Evolutionary conservation across 2,888 invertebrate species (phyloP).

Genomic region (Chirona hameri): DNA sequence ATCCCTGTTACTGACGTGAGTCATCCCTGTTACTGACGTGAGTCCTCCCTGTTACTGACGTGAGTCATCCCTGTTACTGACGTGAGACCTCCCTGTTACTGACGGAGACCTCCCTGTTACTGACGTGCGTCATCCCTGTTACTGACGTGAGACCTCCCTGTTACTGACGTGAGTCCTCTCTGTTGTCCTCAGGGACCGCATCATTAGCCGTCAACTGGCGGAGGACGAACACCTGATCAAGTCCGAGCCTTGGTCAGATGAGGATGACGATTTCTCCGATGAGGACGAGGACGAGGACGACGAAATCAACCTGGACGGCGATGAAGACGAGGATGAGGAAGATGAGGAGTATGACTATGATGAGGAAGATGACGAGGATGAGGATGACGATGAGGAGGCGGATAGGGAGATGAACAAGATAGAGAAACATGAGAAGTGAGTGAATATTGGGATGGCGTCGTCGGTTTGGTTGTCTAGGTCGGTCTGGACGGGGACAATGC

Average conservation of each 20-base stretch:
- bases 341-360: constrained; percentile 40
- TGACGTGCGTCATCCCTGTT: too few species aligned
- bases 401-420: constrained; percentile 34
- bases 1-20: too few species aligned
- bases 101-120: constrained; percentile 10
- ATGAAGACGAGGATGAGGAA: constrained; percentile 41
- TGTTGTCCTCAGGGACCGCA: not conserved
- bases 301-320: constrained; percentile 58
- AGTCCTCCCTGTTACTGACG: too few species aligned
- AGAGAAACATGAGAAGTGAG: constrained; percentile 29
- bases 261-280: constrained; percentile 59
- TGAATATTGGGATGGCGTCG: not conserved
- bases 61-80: too few species aligned
- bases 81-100: not conserved
- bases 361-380: constrained; percentile 36
- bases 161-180: constrained; percentile 26
- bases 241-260: constrained; percentile 50
- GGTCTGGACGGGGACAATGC: too few species aligned
- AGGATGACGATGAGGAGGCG: constrained; percentile 35
- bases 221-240: constrained; percentile 36
- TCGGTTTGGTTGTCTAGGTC: too few species aligned
- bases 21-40: too few species aligned
- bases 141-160: not conserved
- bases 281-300: constrained; percentile 66
- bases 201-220: constrained; percentile 7